Conservation (phyloP, 2,888 invertebrate genomes). For the Hyposoter dolosus region DNA sequence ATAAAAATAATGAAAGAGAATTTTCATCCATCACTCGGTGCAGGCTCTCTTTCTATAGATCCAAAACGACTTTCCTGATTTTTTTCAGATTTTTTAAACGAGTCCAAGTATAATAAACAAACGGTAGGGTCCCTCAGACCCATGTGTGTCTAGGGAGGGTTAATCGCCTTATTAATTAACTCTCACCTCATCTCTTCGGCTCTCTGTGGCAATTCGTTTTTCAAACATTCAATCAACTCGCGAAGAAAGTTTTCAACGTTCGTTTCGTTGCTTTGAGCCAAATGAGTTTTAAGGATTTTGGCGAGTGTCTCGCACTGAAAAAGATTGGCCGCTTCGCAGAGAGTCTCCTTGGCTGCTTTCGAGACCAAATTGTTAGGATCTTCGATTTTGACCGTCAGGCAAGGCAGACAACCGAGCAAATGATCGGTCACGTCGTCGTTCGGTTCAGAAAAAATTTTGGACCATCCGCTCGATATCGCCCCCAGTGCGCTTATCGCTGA, state of each 20-base stretch:
- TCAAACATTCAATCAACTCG: slow-evolving; percentile 77
- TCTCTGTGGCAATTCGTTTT: slow-evolving; percentile 77
- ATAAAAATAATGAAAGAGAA: no score
- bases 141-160: no score
- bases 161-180: not conserved
- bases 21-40: no score
- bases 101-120: no score
- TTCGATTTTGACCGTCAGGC: slow-evolving; percentile 79
- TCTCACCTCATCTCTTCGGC: slow-evolving; percentile 80
- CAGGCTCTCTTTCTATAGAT: no score
- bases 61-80: no score
- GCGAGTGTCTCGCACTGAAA: slow-evolving; percentile 75
- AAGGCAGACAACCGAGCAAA: slow-evolving; percentile 80
- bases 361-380: slow-evolving; percentile 76
- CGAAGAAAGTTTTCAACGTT: slow-evolving; percentile 76
- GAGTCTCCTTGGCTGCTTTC: slow-evolving; percentile 76
- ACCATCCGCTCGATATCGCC: slow-evolving; percentile 77
- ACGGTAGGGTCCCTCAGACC: no score
- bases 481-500: slow-evolving; percentile 79
- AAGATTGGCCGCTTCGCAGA: slow-evolving; percentile 76
- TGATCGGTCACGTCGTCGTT: slow-evolving; percentile 79
- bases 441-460: slow-evolving; percentile 69
- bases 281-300: slow-evolving; percentile 73
- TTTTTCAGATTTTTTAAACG: no score
- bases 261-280: slow-evolving; percentile 71